Evolutionary conservation across 2,888 invertebrate genomes (phyloP), one percentile per base, ranked within the genome.

Genomic region (Parnassius orleans): DNA sequence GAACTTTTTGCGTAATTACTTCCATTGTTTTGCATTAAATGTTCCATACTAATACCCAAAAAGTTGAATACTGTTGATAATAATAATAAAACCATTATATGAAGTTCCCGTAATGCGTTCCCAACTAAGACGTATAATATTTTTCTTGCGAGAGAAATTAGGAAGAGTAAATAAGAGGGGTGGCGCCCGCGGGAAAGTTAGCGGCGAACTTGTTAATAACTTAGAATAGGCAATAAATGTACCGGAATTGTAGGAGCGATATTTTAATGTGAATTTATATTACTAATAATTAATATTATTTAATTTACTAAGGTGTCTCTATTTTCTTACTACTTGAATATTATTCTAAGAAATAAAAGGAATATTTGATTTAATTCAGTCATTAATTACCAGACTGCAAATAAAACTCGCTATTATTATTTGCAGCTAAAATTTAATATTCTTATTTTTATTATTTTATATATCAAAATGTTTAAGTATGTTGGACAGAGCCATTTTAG

Each of bases 201-300:
- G 67, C 69, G 68, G 70, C 65, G 68, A 71, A 70, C 68, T 72
- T 68, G 53, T 68, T 69, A 67, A 65, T 68, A 70, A 70, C 67
- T 68, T 52, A 19, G 68, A 66, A 66, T 65, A 66, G 63, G 64
- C 63, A 68, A 70, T 68, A 67, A 70, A 70, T 64, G 66, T 59
- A 62, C 59, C 61, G 57, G 57, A 65, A 67, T 66, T 60, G 65
- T 58, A 61, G 66, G 65, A 46, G 50, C 55, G 63, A 59, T 54
- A 58, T 19, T 15, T 58, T 62, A 14, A 58, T 57, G 41, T 47
- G 41, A 42, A 14, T 44, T 44, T 55, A n/a, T n/a, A n/a, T n/a
- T n/a, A n/a, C n/a, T n/a, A n/a, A n/a, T n/a, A 15, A 41, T 15
- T 52, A 60, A 52, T 52, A 41, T 14, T 57, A 15, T 57, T 50